These are phyloP conservation scores for Spilogale gracilis DNA, from an alignment of 2,113 vertebrate genomes.

Conservation along the genomic window DNA sequence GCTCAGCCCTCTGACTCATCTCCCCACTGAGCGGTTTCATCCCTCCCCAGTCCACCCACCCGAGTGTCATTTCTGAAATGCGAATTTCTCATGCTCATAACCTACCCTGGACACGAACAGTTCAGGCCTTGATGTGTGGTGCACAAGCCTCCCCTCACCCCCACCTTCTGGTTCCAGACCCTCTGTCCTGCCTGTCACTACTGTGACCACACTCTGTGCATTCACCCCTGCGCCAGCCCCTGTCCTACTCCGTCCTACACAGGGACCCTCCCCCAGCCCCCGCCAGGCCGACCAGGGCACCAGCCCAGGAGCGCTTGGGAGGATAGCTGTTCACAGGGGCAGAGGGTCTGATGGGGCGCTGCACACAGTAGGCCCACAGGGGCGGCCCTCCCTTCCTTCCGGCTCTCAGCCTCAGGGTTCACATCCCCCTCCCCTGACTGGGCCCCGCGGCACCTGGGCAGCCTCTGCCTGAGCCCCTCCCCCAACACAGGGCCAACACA, in stretches of 20 bases:
- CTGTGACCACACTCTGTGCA: background rate
- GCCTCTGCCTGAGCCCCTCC: background rate
- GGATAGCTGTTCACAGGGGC: background rate
- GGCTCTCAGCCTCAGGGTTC: too few relatives aligned
- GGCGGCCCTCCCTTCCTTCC: background rate
- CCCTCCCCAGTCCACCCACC: background rate
- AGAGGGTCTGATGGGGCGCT: background rate
- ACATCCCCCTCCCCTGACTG: background rate
- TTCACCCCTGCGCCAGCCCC: background rate
- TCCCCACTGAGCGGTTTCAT: background rate
- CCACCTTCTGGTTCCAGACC: background rate
- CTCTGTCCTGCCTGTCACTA: background rate
- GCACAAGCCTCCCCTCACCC: accelerated
- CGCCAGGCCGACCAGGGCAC: accelerated
- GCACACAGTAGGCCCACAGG: background rate
- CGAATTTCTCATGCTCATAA: too few relatives aligned
- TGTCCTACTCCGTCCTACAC: background rate
- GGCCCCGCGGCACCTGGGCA: background rate
- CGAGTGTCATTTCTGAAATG: background rate
- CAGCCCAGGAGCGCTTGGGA: background rate
- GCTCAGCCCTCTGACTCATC: background rate
- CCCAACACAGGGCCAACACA: background rate
- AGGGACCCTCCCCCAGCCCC: too few relatives aligned
- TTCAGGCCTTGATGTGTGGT: too few relatives aligned
- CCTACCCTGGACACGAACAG: background rate